Conservation (phyloP, 2,888 invertebrate genomes). For the Pherbina coryleti region DNA sequence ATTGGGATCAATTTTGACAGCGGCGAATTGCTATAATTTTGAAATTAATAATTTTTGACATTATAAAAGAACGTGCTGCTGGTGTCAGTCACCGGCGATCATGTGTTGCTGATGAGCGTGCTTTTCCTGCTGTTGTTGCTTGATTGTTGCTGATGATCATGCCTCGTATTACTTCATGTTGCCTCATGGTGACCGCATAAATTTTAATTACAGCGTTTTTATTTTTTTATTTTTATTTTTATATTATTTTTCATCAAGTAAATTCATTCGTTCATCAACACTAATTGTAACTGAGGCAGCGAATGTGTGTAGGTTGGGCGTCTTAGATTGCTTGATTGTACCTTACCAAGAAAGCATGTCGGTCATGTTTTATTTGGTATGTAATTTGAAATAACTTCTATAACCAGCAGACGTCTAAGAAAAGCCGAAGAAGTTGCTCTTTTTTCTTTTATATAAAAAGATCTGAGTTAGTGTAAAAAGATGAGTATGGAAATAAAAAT, state of each 20-base stretch:
- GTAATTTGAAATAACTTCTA: background rate
- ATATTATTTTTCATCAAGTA: constrained; percentile 24
- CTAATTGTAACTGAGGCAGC: background rate
- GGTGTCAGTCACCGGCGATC: background rate
- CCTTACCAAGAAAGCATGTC: background rate
- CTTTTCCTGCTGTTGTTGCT: constrained; percentile 44
- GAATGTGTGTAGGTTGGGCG: background rate
- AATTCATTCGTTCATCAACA: background rate
- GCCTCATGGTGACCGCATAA: constrained; percentile 21
- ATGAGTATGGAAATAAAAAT: too few species aligned
- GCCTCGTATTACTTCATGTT: background rate
- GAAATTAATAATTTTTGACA: constrained; percentile 41
- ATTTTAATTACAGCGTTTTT: constrained; percentile 19
- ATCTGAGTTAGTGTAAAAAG: too few species aligned
- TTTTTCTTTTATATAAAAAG: too few species aligned
- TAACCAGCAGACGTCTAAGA: background rate
- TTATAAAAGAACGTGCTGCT: constrained; percentile 23
- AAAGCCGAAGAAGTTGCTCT: background rate
- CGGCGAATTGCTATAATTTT: constrained; percentile 33
- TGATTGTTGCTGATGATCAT: constrained; percentile 50
- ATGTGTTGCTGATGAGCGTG: constrained; percentile 50
- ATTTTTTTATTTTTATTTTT: background rate
- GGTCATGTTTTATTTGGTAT: background rate
- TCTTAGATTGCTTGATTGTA: background rate
- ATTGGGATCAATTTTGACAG: constrained; percentile 37